Percentiles rank a stretch among this genome's conserved stretches.
phyloP scores from a whole-genome alignment of 2,888 invertebrate species.

The Galeruca laticollis region DNA sequence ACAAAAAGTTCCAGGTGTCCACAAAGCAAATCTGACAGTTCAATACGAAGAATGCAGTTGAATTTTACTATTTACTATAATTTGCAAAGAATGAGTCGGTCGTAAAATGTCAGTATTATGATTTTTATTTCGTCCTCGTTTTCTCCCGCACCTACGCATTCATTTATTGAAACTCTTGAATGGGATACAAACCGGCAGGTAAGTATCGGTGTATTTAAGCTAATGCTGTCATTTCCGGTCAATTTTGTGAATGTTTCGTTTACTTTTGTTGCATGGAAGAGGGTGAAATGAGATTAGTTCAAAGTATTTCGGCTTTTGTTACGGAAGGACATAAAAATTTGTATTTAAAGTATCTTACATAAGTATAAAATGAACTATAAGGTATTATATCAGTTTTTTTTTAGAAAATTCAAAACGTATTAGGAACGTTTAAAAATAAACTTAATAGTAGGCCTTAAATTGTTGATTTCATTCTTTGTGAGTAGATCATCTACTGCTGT shows the following conservation, averaged over 20 bases:
- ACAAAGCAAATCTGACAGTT: background rate
- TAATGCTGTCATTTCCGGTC: constrained; percentile 25
- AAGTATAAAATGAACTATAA: background rate
- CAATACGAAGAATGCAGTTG: constrained; percentile 1
- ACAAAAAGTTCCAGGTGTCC: constrained; percentile 9
- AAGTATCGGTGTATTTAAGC: constrained; percentile 17
- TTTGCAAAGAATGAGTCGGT: constrained; percentile 8
- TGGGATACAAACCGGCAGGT: constrained; percentile 20
- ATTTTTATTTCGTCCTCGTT: background rate
- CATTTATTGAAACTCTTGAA: constrained; percentile 10
- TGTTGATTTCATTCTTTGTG: too few species aligned
- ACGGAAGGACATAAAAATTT: background rate
- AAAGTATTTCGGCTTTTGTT: constrained; percentile 6
- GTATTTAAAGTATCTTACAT: background rate
- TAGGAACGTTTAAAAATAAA: too few species aligned
- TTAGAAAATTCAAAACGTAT: too few species aligned
- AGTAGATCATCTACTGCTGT: too few species aligned
- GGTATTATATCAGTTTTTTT: too few species aligned
- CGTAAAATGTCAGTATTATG: constrained; percentile 15
- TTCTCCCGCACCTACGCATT: background rate
- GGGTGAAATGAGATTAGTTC: constrained; percentile 14
- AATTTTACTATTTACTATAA: constrained; percentile 22
- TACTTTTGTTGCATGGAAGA: background rate
- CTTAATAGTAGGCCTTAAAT: too few species aligned
- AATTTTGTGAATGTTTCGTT: constrained; percentile 25